Evolutionary conservation across 2,888 invertebrate genomes (phyloP), one percentile per base, ranked within the genome.

Genomic region (Rhaphigaster nebulosa): DNA sequence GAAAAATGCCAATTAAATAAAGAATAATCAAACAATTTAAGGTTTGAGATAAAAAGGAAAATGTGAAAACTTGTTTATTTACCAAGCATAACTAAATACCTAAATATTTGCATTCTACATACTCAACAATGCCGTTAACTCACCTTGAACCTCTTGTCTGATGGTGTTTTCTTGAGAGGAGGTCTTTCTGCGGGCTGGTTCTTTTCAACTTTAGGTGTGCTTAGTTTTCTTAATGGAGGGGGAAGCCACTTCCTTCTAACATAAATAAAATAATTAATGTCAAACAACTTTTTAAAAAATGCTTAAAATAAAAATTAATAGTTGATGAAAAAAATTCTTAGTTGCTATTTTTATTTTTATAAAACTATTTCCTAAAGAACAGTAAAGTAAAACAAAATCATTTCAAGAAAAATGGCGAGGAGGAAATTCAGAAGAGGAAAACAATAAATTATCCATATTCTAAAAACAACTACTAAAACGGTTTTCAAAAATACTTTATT

Each of bases 191-290:
- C 95, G 94, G 76, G 92, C 38, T 92, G 91, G 80, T 92, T 92
- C 93, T 97, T 98, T 93, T 98, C 97, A 92, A 96, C 96, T 94
- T 98, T 98, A 93, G 97, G 97, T 94, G 98, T 97, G 92, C 98
- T 98, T 92, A 97, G 95, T 94, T 98, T 98, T 92, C 98, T 95
- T 91, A 98, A 95, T 89, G 97, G 96, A 94, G 96, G 97, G 92
- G 98, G 97, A 94, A 98, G 95, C 97, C 98, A 98, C 96, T 98
- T 98, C 93, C 97, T 96, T 94, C 97, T 97, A 94, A 92, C 94
- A 95, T 92, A 93, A 93, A 93, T 84, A 45, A 80, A 84, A 84
- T 50, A 41, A 84, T 84, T 84, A 84, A n/a, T 50, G 65, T 41
- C 2, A 38, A 8, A 4, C n/a, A n/a, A 12, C 15, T 56, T 2